A percentile compares a stretch with the other conserved stretches of the same genome.
These are phyloP conservation scores for Periophthalmodon schlosseri DNA, from an alignment of 2,113 vertebrate species.

Conservation along the genomic window DNA sequence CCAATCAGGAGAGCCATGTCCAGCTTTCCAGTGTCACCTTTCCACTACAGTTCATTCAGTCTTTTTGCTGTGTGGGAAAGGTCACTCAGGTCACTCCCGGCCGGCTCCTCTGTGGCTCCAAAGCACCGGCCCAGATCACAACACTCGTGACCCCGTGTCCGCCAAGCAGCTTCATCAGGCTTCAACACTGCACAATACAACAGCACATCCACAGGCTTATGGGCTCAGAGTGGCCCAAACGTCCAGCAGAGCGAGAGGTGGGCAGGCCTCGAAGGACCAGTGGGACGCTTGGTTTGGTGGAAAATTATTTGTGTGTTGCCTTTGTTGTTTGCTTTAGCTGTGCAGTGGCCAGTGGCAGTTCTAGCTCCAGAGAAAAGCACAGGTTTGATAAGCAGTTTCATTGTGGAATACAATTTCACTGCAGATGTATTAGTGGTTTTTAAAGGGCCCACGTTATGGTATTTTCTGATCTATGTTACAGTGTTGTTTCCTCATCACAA, in stretches of 20 bases:
- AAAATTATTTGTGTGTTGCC: not conserved
- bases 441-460: too few relatives aligned
- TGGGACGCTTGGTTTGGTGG: conserved; percentile 4
- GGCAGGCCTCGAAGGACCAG: conserved; percentile 11
- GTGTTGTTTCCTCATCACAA: too few relatives aligned
- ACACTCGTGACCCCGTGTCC: conserved; percentile 34
- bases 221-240: conserved; percentile 8
- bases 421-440: too few relatives aligned
- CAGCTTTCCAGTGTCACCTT: conserved; percentile 26
- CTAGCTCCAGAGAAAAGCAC: not conserved
- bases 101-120: conserved; percentile 16
- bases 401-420: not conserved
- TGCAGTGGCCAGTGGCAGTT: not conserved
- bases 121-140: conserved; percentile 22
- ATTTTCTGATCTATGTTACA: too few relatives aligned
- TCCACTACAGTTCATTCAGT: conserved; percentile 25
- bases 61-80: conserved; percentile 13
- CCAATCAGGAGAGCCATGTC: conserved; percentile 5
- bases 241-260: conserved; percentile 17
- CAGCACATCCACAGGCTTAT: conserved; percentile 13
- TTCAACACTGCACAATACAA: conserved; percentile 9
- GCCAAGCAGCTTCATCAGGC: conserved; percentile 32
- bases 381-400: not conserved
- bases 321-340: not conserved
- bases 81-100: conserved; percentile 24